These are phyloP conservation scores for Lasiommata megera DNA, from an alignment of 2,888 invertebrate species.

Conservation along the genomic window DNA sequence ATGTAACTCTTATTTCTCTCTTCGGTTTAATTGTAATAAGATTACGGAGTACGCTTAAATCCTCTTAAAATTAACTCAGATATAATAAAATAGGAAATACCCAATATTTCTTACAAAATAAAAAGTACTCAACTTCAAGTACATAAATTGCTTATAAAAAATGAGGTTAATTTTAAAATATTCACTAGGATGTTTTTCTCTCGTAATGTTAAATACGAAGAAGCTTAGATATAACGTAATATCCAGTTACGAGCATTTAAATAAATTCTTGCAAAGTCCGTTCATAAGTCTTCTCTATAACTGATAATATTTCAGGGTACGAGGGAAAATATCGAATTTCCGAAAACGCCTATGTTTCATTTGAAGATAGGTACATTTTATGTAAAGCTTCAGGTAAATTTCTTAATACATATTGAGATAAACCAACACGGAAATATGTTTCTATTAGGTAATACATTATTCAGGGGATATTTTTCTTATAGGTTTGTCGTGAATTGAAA, in stretches of 20 bases:
- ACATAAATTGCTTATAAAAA: not conserved
- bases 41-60: not conserved
- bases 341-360: constrained; percentile 25
- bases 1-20: too few species aligned
- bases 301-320: constrained; percentile 61
- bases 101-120: not conserved
- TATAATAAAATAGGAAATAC: not conserved
- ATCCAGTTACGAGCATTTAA: constrained; percentile 50
- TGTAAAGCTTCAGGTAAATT: constrained; percentile 30
- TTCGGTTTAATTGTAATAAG: not conserved
- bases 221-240: constrained; percentile 44
- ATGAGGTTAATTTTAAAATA: not conserved
- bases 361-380: constrained; percentile 14
- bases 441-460: too few species aligned
- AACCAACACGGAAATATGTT: not conserved
- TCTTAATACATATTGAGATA: not conserved
- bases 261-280: constrained; percentile 54
- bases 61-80: not conserved
- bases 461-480: too few species aligned
- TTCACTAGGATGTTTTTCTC: constrained; percentile 19
- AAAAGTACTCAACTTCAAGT: too few species aligned
- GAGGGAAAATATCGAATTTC: constrained; percentile 56
- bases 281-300: constrained; percentile 64
- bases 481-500: too few species aligned
- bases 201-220: constrained; percentile 23